Evolutionary conservation across 2,888 invertebrate species (phyloP).

Genomic region (Chalcis sispes): DNA sequence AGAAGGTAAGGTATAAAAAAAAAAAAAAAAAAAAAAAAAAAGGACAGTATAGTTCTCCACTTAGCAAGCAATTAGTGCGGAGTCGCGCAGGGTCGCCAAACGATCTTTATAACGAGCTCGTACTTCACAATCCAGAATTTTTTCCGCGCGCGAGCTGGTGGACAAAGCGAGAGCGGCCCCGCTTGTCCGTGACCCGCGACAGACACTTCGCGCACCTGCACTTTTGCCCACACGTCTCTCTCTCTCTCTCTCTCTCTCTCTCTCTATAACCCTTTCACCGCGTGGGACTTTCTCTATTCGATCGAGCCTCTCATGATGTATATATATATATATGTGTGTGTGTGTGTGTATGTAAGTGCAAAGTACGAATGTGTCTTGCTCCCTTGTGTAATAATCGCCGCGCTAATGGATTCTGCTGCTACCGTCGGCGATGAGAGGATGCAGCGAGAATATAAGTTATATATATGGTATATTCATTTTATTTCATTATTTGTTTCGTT

Average conservation of each 20-base stretch:
- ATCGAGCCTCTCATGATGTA: too few species aligned
- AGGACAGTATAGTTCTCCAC: not conserved
- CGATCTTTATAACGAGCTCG: constrained; percentile 39
- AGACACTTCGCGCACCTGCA: not conserved
- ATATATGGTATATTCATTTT: too few species aligned
- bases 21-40: constrained; percentile 1
- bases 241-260: too few species aligned
- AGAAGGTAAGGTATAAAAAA: not conserved
- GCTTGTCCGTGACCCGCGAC: not conserved
- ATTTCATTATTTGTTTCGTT: too few species aligned
- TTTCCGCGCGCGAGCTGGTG: not conserved
- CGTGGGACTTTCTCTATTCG: constrained; percentile 14
- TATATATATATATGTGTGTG: too few species aligned
- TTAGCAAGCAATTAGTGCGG: constrained; percentile 19
- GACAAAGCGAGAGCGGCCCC: not conserved
- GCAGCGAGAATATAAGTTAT: too few species aligned
- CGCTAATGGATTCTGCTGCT: too few species aligned
- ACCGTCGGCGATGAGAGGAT: too few species aligned
- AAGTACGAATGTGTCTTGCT: too few species aligned
- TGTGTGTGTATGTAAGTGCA: too few species aligned
- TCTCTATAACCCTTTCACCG: constrained; percentile 2
- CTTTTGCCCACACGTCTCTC: too few species aligned
- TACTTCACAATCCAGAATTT: constrained; percentile 22
- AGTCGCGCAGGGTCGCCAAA: not conserved
- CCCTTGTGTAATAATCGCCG: too few species aligned